Percentiles rank a stretch among this genome's conserved stretches.
phyloP scores from a whole-genome alignment of 2,888 invertebrate genomes.

The Phlogophora meticulosa region DNA sequence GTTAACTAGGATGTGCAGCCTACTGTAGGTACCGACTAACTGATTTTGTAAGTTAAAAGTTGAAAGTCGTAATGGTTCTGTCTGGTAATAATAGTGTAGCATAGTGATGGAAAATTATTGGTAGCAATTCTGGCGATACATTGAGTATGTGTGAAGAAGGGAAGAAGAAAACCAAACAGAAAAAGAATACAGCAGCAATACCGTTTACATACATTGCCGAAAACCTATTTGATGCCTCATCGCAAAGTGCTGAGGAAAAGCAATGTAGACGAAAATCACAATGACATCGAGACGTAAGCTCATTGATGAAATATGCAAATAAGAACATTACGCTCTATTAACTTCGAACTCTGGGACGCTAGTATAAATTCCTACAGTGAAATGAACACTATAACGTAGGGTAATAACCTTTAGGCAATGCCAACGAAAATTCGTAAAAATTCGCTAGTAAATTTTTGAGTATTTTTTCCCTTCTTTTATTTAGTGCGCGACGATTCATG shows the following conservation, averaged over 20 bases:
- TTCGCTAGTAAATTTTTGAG: constrained; percentile 61
- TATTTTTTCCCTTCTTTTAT: constrained; percentile 65
- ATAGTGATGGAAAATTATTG: too few relatives aligned
- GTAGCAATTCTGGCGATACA: too few relatives aligned
- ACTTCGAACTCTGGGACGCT: constrained; percentile 55
- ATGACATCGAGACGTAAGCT: constrained; percentile 39
- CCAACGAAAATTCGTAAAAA: constrained; percentile 65
- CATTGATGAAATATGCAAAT: constrained; percentile 68
- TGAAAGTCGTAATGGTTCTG: too few relatives aligned
- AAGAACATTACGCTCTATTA: constrained; percentile 69
- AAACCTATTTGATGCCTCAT: constrained; percentile 39
- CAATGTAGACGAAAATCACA: constrained; percentile 42
- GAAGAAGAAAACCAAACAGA: too few relatives aligned
- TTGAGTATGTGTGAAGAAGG: too few relatives aligned
- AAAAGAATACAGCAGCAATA: too few relatives aligned
- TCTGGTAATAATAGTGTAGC: too few relatives aligned
- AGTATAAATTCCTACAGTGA: constrained; percentile 59
- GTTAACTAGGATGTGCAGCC: too few relatives aligned
- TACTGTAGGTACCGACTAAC: too few relatives aligned
- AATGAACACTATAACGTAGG: constrained; percentile 64
- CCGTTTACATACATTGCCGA: constrained; percentile 1
- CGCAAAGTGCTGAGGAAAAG: constrained; percentile 32
- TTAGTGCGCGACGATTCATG: constrained; percentile 63
- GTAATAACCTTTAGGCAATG: constrained; percentile 62
- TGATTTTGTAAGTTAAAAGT: too few relatives aligned